Base-by-base conservation (phyloP, 2,797 vertebrate genomes). In the Girardinus metallicus region DNA sequence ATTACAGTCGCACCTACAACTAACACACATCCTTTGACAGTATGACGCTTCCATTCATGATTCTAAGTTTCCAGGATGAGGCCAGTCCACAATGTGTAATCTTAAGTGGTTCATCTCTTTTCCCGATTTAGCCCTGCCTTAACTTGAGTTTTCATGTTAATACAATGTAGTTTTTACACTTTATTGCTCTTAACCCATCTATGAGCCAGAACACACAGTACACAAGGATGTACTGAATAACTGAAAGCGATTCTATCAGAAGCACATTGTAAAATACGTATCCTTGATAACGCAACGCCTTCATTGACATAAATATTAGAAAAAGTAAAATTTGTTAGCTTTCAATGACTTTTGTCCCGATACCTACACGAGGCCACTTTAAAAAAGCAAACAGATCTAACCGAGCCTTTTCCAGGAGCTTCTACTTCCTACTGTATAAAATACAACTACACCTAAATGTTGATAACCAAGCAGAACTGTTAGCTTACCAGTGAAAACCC, bases 401-500 rank as follows among this genome's bases (percentile, higher is more conserved):
- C 15, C 55, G 23, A 53, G 8, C 29, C 0, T 7, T 34, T 16
- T 2, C 18, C 36, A 31, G 44, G 4, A 73, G 43, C 12, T 75
- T 31, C 34, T 60, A 70, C 46, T 31, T 79, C 16, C 70, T 4
- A 51, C 1, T 18, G 55, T 0, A 36, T 5, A 36, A 4, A 31
- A 41, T 43, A 74, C 8, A 0, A 44, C 44, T 44, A 62, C n/a
- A 60, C 44, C 39, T 43, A 70, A 70, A 70, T n/a, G 68, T 71
- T 29, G 13, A 15, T 29, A 46, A 71, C 12, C 13, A 13, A 68
- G 68, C 12, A 13, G 68, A 16, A 5, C 23, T 44, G 68, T 71
- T 44, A 44, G 41, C 91, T 91, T 81, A 95, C 93, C 90, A 13
- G 21, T 73, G 73, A 83, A 80, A 72, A 53, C 23, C 51, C 53